Evolutionary conservation across 1,140 invertebrate genomes (phyloP), one percentile per base, ranked within the genome.

Genomic region (Steinernema khuongi): DNA sequence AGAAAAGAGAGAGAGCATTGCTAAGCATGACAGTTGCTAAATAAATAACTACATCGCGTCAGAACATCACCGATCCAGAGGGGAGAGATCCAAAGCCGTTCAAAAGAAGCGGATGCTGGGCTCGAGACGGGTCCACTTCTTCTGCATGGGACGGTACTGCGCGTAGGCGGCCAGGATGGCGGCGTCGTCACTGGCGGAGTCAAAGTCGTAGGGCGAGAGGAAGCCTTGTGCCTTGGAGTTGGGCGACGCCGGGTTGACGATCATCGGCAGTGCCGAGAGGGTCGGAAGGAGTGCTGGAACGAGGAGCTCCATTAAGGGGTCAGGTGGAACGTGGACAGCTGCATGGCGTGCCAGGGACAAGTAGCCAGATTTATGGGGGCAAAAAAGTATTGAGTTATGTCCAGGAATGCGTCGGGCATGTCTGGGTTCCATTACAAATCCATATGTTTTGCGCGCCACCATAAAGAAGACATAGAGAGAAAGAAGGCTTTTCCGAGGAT

Each of bases 61-160:
- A 41, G 7, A 11, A 41, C 36, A 41, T n/a, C n/a, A n/a, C n/a
- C n/a, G n/a, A n/a, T n/a, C n/a, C n/a, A n/a, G n/a, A n/a, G n/a
- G 36, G 7, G 36, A 11, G n/a, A n/a, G n/a, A 41, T 7, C 36
- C 7, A 41, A 41, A 41, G 7, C 7, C 7, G 36, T 11, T 60
- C 26, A 60, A 60, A 60, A 60, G 50, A 60, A 60, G 11, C 50
- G 50, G 19, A 60, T 60, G 50, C 50, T 60, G 7, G 50, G 50
- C 50, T 60, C 50, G 2, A 60, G 50, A 22, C 50, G 50, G 19
- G 11, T 60, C 50, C 50, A 60, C 50, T 60, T 60, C 50, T 60
- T 60, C 50, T 60, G 50, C 50, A 60, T 60, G 14, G 50, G 50
- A 4, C 50, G 50, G 50, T 17, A 60, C 50, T 60, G 50, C 50